phyloP scores from a whole-genome alignment of 2,113 vertebrate species.

The Eurystomus gularis region DNA sequence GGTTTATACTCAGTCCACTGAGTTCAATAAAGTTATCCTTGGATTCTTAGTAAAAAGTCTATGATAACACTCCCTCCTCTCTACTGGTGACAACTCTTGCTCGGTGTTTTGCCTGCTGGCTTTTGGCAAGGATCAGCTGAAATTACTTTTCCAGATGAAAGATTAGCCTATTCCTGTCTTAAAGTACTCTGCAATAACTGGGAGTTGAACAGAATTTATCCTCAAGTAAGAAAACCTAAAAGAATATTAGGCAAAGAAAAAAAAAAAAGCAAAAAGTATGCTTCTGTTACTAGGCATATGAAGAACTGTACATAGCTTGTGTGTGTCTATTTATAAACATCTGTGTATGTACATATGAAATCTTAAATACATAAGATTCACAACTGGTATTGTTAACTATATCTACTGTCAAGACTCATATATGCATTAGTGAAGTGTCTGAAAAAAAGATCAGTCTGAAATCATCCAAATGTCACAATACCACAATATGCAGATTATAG shows the following conservation, averaged over 20 bases:
- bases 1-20: not conserved
- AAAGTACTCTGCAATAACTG: not conserved
- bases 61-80: not conserved
- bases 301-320: fast-evolving
- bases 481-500: not conserved
- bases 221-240: not conserved
- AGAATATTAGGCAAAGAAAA: not conserved
- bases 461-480: not conserved
- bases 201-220: not conserved
- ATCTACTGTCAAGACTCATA: not conserved
- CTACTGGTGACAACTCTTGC: not conserved
- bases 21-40: not conserved
- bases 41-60: not conserved
- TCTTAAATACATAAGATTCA: not conserved
- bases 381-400: not conserved
- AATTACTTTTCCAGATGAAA: not conserved
- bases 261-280: not conserved
- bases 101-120: not conserved
- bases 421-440: not conserved
- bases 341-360: not conserved
- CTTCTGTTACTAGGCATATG: not conserved
- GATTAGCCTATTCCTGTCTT: not conserved
- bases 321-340: not conserved
- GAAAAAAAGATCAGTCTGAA: not conserved
- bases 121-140: not conserved